Base-by-base conservation (phyloP, 2,888 invertebrate species). In the Sinopyrophorus schimmeli region DNA sequence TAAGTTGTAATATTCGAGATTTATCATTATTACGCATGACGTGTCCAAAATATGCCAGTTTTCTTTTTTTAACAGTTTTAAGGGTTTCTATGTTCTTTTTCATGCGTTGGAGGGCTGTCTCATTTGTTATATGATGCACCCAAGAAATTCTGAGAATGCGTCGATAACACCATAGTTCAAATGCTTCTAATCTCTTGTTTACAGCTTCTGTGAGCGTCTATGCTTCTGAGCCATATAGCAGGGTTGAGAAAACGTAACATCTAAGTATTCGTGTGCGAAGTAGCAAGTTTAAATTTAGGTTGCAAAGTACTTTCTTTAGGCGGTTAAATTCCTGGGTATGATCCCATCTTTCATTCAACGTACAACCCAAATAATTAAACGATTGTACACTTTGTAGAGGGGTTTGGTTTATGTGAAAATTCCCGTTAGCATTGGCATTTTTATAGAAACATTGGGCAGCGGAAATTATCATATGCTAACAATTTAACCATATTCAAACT, bases 191-290 rank as follows among this genome's bases (percentile, higher is more conserved):
- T 26, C 26, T 2, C 12, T 26, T 26, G 12, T n/a, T 11, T 3
- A 12, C 26, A 26, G 10, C 21, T 21, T 26, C 26, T 26, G 11
- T 12, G 26, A 9, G 26, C 10, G 26, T 26, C 10, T n/a, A 3
- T 24, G 24, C 24, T 24, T 24, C 24, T 24, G 9, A 9, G n/a
- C 24, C 24, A n/a, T 24, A 24, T 24, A 24, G 24, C 5, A 24
- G 9, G 9, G 9, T 24, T 3, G 10, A 11, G 5, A 26, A 26
- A 10, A 10, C 10, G 21, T 21, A 26, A n/a, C 11, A 26, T 2
- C 26, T 26, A n/a, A 9, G 26, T 2, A 26, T n/a, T 6, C 26
- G 26, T 11, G 26, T 26, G 5, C 26, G 26, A 26, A 4, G 21
- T 21, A n/a, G 26, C 10, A 26, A n/a, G 12, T 26, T 26, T 10